Evolutionary conservation across 2,888 invertebrate genomes (phyloP), one percentile per base, ranked within the genome.

Genomic region (Acrocyrtus sp.): DNA sequence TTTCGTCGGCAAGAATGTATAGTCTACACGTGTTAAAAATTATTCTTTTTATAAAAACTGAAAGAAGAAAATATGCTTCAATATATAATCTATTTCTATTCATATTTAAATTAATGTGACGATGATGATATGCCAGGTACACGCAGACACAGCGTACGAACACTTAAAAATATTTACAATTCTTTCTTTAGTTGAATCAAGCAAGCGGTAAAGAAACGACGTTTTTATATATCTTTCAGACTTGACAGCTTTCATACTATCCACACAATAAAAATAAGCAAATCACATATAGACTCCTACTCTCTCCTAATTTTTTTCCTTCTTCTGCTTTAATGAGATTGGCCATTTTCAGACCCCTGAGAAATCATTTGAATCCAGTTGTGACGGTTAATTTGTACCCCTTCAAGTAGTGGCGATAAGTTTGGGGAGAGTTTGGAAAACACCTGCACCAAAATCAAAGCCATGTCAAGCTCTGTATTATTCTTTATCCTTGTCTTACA

Each of bases 361-460:
- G 78, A 77, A 50, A 94, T 90, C 77, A 94, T 86, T 70, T 91
- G 90, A 81, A 94, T 87, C 96, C 96, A 96, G 82, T 94, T 92
- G 41, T 88, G 87, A 68, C 93, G 90, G 84, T 96, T 96, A 82
- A 89, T 87, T 76, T 90, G 88, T 19, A 95, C 94, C 43, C 96
- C 92, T 47, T 92, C 91, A 8, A 93, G 89, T 84, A 96, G 86
- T 4, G 94, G 93, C 81, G 90, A 89, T 72, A 96, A 85, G 78
- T 91, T 89, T 29, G 91, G 89, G n/a, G 90, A 94, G 74, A 96
- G 86, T 51, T 89, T 87, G 61, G 93, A 91, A 84, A 96, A 95
- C 80, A 94, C 91, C 95, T 96, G 85, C 48, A 81, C 79, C 10
- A 27, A n/a, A 57, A 34, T 43, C 62, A 67, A 21, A 34, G 58